Conservation (phyloP, 2,888 invertebrate genomes). For the Atethmia centrago region DNA sequence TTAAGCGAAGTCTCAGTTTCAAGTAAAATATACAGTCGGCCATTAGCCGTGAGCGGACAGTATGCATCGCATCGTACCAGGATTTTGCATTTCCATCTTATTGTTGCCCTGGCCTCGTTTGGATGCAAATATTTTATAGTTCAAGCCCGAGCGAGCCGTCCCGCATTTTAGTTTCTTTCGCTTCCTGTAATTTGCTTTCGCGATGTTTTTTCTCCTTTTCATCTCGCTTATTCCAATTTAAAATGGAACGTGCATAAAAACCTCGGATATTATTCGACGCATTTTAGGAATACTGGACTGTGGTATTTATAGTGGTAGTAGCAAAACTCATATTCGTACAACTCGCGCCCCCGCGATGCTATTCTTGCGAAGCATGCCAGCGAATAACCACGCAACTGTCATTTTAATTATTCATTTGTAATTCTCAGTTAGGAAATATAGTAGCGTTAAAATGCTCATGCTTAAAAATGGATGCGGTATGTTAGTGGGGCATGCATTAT, state of each 20-base stretch:
- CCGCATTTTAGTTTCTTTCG: constrained; percentile 83
- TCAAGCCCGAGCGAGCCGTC: constrained; percentile 80
- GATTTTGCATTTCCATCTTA: constrained; percentile 86
- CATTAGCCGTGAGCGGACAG: constrained; percentile 74
- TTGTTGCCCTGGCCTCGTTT: constrained; percentile 85
- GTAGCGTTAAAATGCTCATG: constrained; percentile 57
- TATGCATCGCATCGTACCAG: constrained; percentile 79
- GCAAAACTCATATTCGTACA: constrained; percentile 61
- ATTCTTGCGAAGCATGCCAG: constrained; percentile 58
- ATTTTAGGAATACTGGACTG: constrained; percentile 49
- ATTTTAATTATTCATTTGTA: constrained; percentile 69
- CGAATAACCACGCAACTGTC: constrained; percentile 65
- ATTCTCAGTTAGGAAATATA: constrained; percentile 60
- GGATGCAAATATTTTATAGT: constrained; percentile 88
- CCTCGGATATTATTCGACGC: constrained; percentile 70
- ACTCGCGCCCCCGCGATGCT: constrained; percentile 39
- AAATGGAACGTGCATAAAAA: constrained; percentile 79
- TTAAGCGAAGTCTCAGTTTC: constrained; percentile 59
- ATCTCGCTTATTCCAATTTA: constrained; percentile 82
- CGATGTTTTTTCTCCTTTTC: constrained; percentile 77
- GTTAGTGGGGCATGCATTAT: constrained; percentile 41
- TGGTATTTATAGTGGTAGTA: constrained; percentile 57
- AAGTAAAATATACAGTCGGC: constrained; percentile 70
- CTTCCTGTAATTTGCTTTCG: constrained; percentile 84
- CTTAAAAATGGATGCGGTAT: constrained; percentile 53